Base-by-base conservation (phyloP, 2,797 vertebrate genomes). In the Bryconaethiops microstoma region DNA sequence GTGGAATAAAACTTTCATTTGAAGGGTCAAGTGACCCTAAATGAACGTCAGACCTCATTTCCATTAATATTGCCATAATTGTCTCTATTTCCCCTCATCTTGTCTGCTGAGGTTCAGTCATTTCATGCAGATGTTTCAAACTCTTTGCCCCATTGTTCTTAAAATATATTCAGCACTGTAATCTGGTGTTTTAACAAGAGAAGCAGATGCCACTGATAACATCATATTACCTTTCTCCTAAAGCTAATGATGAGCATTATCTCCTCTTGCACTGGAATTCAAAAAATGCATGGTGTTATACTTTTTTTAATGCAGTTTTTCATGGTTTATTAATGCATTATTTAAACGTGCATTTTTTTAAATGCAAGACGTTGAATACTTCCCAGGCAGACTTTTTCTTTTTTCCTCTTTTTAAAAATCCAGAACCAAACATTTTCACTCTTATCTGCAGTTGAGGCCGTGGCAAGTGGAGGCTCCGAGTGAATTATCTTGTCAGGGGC, bases 401-500 rank as follows among this genome's bases (percentile, higher is more conserved):
- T 23, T 13, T 70, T 16, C 23, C 19, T 39, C 21, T 39, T 77
- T 77, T 67, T 71, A 54, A 40, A 39, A 50, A 63, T 68, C 77
- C 21, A 65, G 55, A 75, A 29, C 21, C 17, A 74, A 64, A 70
- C 45, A 35, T 45, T 63, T 79, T 74, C 54, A 67, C 64, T 71
- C 52, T 67, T 80, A 78, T 81, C 62, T 65, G 45, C 29, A 69
- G 23, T 59, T 70, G 17, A 62, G 74, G 59, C 45, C 5, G 0
- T 13, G 40, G 59, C 81, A 86, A 82, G 89, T 82, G 84, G 83
- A 82, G 82, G 76, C 84, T 85, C 85, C 87, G 76, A 80, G 87
- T 92, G 89, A 91, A 92, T 93, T 89, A 91, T 92, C 91, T 91
- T 90, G 91, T 93, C 90, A 90, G 89, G 71, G 84, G 88, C 87